Percentiles rank a stretch among this genome's conserved stretches.
phyloP scores from a whole-genome alignment of 2,113 vertebrate genomes.

The Ranitomeya imitator region DNA sequence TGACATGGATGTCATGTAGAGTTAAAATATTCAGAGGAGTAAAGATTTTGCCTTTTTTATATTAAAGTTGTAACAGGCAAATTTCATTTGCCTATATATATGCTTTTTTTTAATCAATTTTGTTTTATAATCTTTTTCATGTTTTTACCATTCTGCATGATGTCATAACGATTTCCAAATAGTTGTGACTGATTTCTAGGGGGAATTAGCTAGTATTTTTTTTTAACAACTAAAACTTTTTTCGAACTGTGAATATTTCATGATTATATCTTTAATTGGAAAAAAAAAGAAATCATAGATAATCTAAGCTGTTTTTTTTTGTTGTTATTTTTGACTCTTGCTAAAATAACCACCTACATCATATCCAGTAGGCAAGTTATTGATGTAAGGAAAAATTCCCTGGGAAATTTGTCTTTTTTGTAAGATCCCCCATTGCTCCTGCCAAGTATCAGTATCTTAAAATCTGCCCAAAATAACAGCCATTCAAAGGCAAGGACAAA shows the following conservation, averaged over 20 bases:
- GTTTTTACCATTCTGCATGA: too few species aligned
- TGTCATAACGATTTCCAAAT: too few species aligned
- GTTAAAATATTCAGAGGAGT: too few species aligned
- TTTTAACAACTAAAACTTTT: neutral
- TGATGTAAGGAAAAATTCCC: neutral
- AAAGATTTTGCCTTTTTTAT: too few species aligned
- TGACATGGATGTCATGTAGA: too few species aligned
- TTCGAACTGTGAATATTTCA: neutral
- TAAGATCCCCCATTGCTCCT: slow-evolving; percentile 1
- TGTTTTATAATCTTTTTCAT: too few species aligned
- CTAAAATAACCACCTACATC: neutral
- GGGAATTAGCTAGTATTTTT: neutral
- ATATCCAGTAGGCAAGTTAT: neutral
- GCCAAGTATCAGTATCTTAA: slow-evolving; percentile 24
- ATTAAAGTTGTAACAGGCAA: too few species aligned
- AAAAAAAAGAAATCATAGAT: neutral
- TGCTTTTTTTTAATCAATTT: too few species aligned
- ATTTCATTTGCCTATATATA: too few species aligned
- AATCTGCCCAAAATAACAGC: slow-evolving; percentile 5
- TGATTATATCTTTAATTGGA: neutral
- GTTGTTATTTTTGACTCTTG: neutral
- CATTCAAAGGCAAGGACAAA: neutral
- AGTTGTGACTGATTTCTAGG: neutral
- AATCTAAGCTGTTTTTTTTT: neutral
- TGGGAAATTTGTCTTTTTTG: neutral